phyloP scores from a whole-genome alignment of 2,113 vertebrate genomes.

The Butastur rufipennis region DNA sequence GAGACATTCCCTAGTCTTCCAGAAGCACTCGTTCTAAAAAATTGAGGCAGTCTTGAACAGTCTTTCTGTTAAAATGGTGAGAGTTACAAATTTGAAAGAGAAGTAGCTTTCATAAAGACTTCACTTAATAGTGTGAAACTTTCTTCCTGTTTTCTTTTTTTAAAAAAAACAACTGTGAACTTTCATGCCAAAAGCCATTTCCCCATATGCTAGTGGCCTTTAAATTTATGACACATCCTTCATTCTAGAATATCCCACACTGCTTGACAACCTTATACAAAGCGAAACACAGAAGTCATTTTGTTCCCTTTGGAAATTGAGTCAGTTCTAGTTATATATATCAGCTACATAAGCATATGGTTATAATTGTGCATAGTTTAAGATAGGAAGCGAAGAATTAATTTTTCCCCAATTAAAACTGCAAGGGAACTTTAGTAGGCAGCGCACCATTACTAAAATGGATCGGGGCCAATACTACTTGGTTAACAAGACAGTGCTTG shows the following conservation, averaged over 20 bases:
- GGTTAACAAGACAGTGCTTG: background rate
- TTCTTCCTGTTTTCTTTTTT: background rate
- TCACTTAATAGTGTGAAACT: background rate
- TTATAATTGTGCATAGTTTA: slow-evolving; percentile 6
- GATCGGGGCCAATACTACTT: background rate
- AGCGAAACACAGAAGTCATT: slow-evolving; percentile 17
- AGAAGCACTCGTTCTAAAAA: background rate
- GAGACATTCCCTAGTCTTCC: background rate
- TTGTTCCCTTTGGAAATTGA: slow-evolving; percentile 27
- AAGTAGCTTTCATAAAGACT: background rate
- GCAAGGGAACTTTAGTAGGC: background rate
- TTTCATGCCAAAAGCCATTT: slow-evolving; percentile 10
- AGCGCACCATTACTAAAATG: background rate
- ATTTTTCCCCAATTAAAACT: slow-evolving; percentile 32
- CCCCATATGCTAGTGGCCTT: background rate
- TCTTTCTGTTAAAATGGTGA: background rate
- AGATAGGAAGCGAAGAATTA: background rate
- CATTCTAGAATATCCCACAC: background rate
- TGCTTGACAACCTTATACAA: background rate
- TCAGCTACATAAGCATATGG: slow-evolving; percentile 1
- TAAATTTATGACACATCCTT: slow-evolving; percentile 13
- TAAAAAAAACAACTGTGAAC: background rate
- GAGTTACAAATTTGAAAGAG: background rate
- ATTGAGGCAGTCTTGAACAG: background rate
- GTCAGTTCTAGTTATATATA: background rate